phyloP scores from a whole-genome alignment of 2,888 invertebrate genomes.

The Eurytoma adleriae region DNA sequence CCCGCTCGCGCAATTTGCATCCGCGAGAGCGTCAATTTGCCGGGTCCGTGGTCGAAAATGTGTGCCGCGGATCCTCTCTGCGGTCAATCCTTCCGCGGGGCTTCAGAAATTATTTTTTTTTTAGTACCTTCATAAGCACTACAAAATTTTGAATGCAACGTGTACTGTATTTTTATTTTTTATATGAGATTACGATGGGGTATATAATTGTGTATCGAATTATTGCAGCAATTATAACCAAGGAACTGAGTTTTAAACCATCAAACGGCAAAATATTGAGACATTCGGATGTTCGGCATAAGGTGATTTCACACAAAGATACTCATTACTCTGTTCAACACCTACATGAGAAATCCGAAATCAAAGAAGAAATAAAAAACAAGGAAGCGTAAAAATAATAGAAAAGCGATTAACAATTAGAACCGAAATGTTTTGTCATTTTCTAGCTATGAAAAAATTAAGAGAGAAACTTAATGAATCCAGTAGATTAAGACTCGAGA shows the following conservation, averaged over 20 bases:
- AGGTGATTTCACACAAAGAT: conserved; percentile 65
- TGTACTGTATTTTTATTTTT: not conserved
- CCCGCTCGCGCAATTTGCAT: conserved; percentile 42
- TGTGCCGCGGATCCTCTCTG: not conserved
- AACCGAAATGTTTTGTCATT: too few relatives aligned
- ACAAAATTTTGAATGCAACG: not conserved
- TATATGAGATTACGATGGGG: too few relatives aligned
- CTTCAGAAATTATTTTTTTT: not conserved
- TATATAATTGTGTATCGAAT: too few relatives aligned
- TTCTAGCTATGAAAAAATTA: too few relatives aligned
- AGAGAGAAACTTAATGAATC: too few relatives aligned
- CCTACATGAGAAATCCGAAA: conserved; percentile 63
- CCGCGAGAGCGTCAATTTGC: conserved; percentile 44
- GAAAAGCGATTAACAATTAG: too few relatives aligned
- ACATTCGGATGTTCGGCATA: conserved; percentile 54
- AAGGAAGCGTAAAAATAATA: too few relatives aligned
- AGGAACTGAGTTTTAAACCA: too few relatives aligned
- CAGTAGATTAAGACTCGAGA: too few relatives aligned
- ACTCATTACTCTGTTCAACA: conserved; percentile 63
- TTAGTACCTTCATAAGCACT: too few relatives aligned
- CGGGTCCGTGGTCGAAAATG: conserved; percentile 19
- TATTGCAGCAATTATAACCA: too few relatives aligned
- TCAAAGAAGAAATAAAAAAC: too few relatives aligned
- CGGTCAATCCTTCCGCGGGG: not conserved
- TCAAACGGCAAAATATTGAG: conserved; percentile 42